A percentile compares a stretch with the other conserved stretches of the same genome.
These are phyloP conservation scores for Megaptera novaeangliae DNA, from an alignment of 2,113 vertebrate species.

Conservation along the genomic window DNA sequence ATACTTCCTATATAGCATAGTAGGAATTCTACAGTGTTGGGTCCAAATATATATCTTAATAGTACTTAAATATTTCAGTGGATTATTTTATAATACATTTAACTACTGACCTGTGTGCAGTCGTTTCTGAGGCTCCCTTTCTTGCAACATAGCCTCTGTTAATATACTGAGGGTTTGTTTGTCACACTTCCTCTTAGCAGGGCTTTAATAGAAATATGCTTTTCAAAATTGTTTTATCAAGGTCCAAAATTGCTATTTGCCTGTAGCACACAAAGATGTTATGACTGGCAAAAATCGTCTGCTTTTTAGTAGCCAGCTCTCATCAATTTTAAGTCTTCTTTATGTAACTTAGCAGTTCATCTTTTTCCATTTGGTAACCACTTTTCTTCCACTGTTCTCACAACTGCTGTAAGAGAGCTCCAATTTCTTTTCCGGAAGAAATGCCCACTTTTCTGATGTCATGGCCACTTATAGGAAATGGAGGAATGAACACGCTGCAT, in stretches of 20 bases:
- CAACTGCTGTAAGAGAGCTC: slow-evolving; percentile 85
- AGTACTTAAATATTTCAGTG: not conserved
- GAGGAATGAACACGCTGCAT: slow-evolving; percentile 89
- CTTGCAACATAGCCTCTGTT: not conserved
- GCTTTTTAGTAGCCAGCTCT: not conserved
- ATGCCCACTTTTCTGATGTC: slow-evolving; percentile 90
- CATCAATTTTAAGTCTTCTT: slow-evolving; percentile 55
- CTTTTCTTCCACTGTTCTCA: slow-evolving; percentile 93
- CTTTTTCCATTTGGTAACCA: slow-evolving; percentile 90
- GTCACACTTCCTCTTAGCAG: not conserved
- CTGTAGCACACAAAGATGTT: not conserved
- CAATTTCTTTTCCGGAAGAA: slow-evolving; percentile 92
- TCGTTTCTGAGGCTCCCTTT: not conserved
- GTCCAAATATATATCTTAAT: not conserved
- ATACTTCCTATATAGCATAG: not conserved
- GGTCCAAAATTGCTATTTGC: not conserved
- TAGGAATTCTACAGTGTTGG: not conserved
- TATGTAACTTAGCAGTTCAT: slow-evolving; percentile 89
- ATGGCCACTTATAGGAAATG: slow-evolving; percentile 92
- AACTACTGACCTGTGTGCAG: not conserved
- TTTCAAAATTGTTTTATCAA: not conserved
- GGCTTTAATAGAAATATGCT: not conserved
- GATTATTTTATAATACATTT: not conserved
- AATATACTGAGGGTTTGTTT: too few species aligned
- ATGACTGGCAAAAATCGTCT: not conserved